A percentile compares a stretch with the other conserved stretches of the same genome.
These are phyloP conservation scores for Drosophila varians DNA, from an alignment of 1,140 invertebrate species.

Conservation along the genomic window DNA sequence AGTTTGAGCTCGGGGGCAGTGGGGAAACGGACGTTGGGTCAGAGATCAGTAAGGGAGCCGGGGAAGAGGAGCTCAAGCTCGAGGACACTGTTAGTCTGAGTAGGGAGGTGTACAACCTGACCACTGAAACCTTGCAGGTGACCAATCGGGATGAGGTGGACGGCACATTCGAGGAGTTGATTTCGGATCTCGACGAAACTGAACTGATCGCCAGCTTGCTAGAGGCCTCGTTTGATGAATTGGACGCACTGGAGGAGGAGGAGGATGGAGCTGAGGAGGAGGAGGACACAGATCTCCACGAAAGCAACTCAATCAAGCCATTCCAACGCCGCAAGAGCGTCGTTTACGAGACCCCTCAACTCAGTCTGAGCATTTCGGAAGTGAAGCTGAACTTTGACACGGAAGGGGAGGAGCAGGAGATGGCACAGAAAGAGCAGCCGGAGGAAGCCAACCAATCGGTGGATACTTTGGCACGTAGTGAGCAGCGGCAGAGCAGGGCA, in stretches of 20 bases:
- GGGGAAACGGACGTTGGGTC: neutral
- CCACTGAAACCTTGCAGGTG: slow-evolving; percentile 19
- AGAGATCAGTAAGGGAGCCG: neutral
- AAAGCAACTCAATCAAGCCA: slow-evolving; percentile 30
- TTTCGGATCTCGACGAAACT: slow-evolving; percentile 11
- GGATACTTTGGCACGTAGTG: slow-evolving; percentile 27
- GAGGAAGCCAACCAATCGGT: slow-evolving; percentile 37
- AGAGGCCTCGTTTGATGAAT: slow-evolving; percentile 18
- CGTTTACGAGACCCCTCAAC: slow-evolving; percentile 72
- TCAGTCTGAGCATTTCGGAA: slow-evolving; percentile 73
- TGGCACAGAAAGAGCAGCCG: neutral
- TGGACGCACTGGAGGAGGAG: slow-evolving; percentile 3
- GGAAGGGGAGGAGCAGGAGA: slow-evolving; percentile 32
- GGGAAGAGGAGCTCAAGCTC: slow-evolving; percentile 6
- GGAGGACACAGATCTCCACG: slow-evolving; percentile 21
- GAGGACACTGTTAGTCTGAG: slow-evolving; percentile 30
- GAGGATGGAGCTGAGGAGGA: slow-evolving; percentile 7
- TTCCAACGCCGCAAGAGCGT: slow-evolving; percentile 43
- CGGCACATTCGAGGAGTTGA: neutral
- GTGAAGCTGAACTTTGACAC: slow-evolving; percentile 70
- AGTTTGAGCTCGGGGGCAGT: slow-evolving; percentile 11
- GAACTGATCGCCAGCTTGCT: slow-evolving; percentile 13
- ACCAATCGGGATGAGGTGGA: slow-evolving; percentile 1
- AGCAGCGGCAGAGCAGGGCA: slow-evolving; percentile 18
- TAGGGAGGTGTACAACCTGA: slow-evolving; percentile 33